phyloP scores from a whole-genome alignment of 2,888 invertebrate species.

The Catocala nupta region DNA sequence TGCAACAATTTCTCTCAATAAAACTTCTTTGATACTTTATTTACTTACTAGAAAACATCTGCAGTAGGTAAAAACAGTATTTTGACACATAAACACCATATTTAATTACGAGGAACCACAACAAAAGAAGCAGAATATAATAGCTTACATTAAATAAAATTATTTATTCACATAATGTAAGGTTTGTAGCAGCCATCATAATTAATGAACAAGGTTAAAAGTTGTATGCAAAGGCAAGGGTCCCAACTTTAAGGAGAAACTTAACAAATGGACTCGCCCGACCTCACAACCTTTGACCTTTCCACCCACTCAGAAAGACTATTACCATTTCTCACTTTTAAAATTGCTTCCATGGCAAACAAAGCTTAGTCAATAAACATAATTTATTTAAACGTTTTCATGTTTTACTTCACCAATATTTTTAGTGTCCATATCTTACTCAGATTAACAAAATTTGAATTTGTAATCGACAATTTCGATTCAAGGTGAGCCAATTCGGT shows the following conservation, averaged over 20 bases:
- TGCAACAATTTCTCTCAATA: too few species aligned
- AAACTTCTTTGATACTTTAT: too few species aligned
- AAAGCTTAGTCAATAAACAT: conserved; percentile 13
- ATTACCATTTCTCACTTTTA: conserved; percentile 16
- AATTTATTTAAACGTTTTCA: conserved; percentile 1
- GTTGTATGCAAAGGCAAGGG: conserved; percentile 10
- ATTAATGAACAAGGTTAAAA: conserved; percentile 8
- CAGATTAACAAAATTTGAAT: neutral
- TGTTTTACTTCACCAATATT: conserved; percentile 1
- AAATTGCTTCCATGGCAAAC: conserved; percentile 11
- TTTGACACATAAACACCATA: neutral
- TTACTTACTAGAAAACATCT: too few species aligned
- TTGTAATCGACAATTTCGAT: conserved; percentile 3
- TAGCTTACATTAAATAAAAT: neutral
- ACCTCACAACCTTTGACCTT: conserved; percentile 17
- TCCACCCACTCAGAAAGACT: neutral
- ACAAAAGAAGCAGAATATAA: conserved; percentile 2
- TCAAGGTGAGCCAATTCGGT: conserved; percentile 85
- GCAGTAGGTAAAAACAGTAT: too few species aligned
- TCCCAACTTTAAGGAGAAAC: conserved; percentile 4
- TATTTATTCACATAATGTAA: conserved; percentile 6
- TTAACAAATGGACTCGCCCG: conserved; percentile 6
- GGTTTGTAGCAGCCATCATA: conserved; percentile 11
- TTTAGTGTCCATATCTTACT: conserved; percentile 11
- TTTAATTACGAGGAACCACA: neutral